Percentiles rank a stretch among this genome's conserved stretches.
Evolutionary conservation across 2,888 invertebrate species (phyloP).

Genomic region (Ethmia dodecea): DNA sequence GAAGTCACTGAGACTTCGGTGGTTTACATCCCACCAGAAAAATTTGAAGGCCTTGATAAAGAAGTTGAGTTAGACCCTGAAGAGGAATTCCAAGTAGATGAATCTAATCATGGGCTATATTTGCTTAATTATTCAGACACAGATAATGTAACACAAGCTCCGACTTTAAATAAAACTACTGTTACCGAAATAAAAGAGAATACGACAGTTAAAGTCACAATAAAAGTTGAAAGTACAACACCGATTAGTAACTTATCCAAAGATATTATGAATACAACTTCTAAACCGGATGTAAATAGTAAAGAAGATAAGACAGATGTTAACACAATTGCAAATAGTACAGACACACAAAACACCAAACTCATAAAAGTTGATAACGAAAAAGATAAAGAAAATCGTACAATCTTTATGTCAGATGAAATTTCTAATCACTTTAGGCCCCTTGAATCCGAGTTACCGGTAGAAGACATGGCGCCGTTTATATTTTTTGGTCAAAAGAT

Average conservation of each 20-base stretch:
- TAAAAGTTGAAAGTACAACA: constrained; percentile 28
- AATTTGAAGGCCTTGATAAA: constrained; percentile 62
- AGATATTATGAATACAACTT: constrained; percentile 26
- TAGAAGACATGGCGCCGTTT: constrained; percentile 83
- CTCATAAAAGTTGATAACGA: constrained; percentile 47
- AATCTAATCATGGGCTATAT: constrained; percentile 72
- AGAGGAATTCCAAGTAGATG: constrained; percentile 74
- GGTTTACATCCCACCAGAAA: constrained; percentile 66
- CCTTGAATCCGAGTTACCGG: constrained; percentile 78
- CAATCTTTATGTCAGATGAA: constrained; percentile 78
- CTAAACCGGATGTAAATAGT: constrained; percentile 28
- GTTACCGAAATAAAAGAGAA: constrained; percentile 36
- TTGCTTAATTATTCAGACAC: constrained; percentile 70
- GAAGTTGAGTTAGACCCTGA: constrained; percentile 68
- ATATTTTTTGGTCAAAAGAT: constrained; percentile 83
- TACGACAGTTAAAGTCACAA: constrained; percentile 17
- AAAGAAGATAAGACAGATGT: constrained; percentile 46
- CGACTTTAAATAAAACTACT: constrained; percentile 40
- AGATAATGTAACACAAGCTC: constrained; percentile 53
- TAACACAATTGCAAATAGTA: constrained; percentile 53
- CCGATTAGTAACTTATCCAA: constrained; percentile 20
- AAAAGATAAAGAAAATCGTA: constrained; percentile 70
- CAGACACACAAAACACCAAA: constrained; percentile 44
- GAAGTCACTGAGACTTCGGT: constrained; percentile 52
- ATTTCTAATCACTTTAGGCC: constrained; percentile 81